Conservation (phyloP, 2,888 invertebrate species). For the Diarsia mendica region DNA sequence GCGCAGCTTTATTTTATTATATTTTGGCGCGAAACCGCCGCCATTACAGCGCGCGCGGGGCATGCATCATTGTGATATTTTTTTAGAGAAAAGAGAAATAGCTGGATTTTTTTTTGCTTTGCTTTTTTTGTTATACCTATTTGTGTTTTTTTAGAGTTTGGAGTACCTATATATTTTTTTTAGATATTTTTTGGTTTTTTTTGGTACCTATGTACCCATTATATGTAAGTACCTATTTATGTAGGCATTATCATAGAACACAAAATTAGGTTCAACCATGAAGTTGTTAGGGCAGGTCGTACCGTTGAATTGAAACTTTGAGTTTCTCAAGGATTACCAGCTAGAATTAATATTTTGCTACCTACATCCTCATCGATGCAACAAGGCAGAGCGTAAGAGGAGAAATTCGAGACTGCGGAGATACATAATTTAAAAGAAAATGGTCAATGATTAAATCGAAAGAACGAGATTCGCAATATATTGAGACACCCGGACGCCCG, state of each 20-base stretch:
- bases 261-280: neutral
- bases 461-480: too few species aligned
- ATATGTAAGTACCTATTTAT: too few species aligned
- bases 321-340: neutral
- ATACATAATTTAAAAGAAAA: too few species aligned
- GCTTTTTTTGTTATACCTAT: conserved; percentile 19
- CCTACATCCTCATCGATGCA: too few species aligned
- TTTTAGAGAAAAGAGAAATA: conserved; percentile 36
- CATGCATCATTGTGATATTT: conserved; percentile 42
- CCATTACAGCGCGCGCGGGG: conserved; percentile 52
- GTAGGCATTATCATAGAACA: too few species aligned
- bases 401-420: too few species aligned
- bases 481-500: too few species aligned
- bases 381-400: too few species aligned
- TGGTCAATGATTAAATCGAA: neutral
- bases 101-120: conserved; percentile 19
- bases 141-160: conserved; percentile 13
- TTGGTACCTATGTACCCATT: too few species aligned
- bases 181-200: neutral
- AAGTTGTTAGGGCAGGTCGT: neutral
- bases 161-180: too few species aligned
- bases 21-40: conserved; percentile 59
- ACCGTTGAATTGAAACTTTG: neutral
- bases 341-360: neutral
- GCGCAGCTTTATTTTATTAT: conserved; percentile 55